Evolutionary conservation across 1,140 invertebrate genomes (phyloP).

Genomic region (Polyergus mexicanus): DNA sequence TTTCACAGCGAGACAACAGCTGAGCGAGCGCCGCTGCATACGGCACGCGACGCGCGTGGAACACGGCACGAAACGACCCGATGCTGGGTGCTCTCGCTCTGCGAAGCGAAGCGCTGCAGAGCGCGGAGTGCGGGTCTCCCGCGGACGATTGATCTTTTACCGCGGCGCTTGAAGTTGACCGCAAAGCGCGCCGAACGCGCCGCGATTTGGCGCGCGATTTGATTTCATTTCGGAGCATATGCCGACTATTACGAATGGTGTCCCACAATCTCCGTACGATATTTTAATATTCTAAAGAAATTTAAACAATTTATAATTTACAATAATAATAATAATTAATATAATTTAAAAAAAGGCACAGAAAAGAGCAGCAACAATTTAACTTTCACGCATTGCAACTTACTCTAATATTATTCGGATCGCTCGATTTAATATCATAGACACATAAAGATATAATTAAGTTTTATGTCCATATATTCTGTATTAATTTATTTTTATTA

Average conservation of each 20-base stretch:
- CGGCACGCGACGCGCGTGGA: slow-evolving; percentile 67
- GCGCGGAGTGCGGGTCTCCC: slow-evolving; percentile 24
- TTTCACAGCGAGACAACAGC: slow-evolving; percentile 82
- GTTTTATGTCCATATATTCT: too few relatives aligned
- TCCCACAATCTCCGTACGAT: too few relatives aligned
- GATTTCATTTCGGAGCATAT: not conserved
- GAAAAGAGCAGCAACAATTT: too few relatives aligned
- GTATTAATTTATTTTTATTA: too few relatives aligned
- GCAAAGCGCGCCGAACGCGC: not conserved
- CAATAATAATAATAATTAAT: too few relatives aligned
- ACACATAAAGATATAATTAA: too few relatives aligned
- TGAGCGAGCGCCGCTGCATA: slow-evolving; percentile 78
- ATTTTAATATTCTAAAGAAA: too few relatives aligned
- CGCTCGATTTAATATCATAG: too few relatives aligned
- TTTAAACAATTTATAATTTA: too few relatives aligned
- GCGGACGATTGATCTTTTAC: slow-evolving; percentile 78
- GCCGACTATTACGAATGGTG: not conserved
- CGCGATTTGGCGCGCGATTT: slow-evolving; percentile 5
- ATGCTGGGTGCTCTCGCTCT: slow-evolving; percentile 51
- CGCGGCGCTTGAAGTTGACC: slow-evolving; percentile 57
- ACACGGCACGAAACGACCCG: not conserved
- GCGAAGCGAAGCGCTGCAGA: slow-evolving; percentile 33
- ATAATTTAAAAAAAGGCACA: too few relatives aligned
- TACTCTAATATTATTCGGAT: too few relatives aligned
- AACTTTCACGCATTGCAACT: too few relatives aligned